Evolutionary conservation across 2,113 vertebrate species (phyloP).

Genomic region (Amazona guildingii): DNA sequence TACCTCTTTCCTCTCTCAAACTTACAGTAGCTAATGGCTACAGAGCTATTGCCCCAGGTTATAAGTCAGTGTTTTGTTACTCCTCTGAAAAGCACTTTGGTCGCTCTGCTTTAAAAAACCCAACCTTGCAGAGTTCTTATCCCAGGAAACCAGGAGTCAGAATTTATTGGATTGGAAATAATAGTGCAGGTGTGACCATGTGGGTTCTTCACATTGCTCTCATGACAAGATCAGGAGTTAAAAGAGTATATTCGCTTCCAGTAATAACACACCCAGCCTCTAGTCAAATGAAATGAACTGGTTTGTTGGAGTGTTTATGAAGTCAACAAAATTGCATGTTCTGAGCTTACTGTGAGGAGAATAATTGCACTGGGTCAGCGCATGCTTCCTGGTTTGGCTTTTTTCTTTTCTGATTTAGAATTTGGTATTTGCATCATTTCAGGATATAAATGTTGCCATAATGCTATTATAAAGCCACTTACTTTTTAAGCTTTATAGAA

Average conservation of each 20-base stretch:
- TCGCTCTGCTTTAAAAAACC: neutral
- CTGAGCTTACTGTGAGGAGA: neutral
- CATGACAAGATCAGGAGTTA: neutral
- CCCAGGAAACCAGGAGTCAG: neutral
- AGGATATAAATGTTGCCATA: neutral
- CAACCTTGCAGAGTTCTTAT: neutral
- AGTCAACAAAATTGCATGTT: neutral
- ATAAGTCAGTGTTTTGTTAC: neutral
- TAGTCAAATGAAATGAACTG: neutral
- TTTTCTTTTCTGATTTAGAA: neutral
- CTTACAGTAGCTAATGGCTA: neutral
- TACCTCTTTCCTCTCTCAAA: neutral
- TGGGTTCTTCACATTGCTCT: neutral
- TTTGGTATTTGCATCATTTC: neutral
- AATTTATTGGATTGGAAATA: neutral
- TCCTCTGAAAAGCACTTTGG: neutral
- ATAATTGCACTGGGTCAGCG: neutral
- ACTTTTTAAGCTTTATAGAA: neutral
- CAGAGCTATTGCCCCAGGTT: neutral
- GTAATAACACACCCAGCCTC: neutral
- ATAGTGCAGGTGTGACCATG: neutral
- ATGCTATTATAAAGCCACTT: neutral
- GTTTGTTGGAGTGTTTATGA: neutral
- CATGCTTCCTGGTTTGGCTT: neutral
- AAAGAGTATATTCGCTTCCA: neutral